Evolutionary conservation across 1,140 invertebrate species (phyloP).

Genomic region (Nephila pilipes): DNA sequence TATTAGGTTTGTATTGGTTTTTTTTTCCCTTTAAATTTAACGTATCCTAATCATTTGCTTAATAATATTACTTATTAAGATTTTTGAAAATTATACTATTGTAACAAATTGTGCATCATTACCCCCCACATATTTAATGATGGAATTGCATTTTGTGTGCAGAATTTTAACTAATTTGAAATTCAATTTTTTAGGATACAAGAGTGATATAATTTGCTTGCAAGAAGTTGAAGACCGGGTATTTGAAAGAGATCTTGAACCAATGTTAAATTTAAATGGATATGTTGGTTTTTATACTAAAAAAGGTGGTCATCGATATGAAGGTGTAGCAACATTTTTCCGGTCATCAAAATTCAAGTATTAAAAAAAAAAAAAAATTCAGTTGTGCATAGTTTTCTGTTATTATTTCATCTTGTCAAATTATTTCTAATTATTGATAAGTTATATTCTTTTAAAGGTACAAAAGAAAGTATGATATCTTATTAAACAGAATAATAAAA

Average conservation of each 20-base stretch:
- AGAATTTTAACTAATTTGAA: background rate
- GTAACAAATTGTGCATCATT: too few relatives aligned
- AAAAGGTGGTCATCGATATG: slow-evolving; percentile 81
- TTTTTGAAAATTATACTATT: too few relatives aligned
- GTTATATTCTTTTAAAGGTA: slow-evolving; percentile 11
- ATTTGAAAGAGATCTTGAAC: slow-evolving; percentile 87
- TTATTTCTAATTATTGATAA: background rate
- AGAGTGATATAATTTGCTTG: slow-evolving; percentile 93
- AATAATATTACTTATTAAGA: too few relatives aligned
- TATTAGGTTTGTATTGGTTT: slow-evolving; percentile 84
- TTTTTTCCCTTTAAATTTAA: background rate
- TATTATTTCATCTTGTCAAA: background rate
- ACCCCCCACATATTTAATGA: too few relatives aligned
- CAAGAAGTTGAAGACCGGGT: slow-evolving; percentile 95
- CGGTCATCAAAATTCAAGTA: slow-evolving; percentile 80
- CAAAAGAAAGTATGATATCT: slow-evolving; percentile 31
- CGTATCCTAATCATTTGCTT: too few relatives aligned
- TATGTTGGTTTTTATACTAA: slow-evolving; percentile 85
- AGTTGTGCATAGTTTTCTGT: background rate
- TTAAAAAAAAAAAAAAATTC: too few relatives aligned
- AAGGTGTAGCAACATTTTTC: slow-evolving; percentile 91
- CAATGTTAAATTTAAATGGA: slow-evolving; percentile 84
- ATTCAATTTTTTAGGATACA: slow-evolving; percentile 87
- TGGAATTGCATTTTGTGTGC: background rate
- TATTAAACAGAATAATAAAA: slow-evolving; percentile 60